Evolutionary conservation across 2,888 invertebrate genomes (phyloP), one percentile per base, ranked within the genome.

Genomic region (Chymomyza procnemis): DNA sequence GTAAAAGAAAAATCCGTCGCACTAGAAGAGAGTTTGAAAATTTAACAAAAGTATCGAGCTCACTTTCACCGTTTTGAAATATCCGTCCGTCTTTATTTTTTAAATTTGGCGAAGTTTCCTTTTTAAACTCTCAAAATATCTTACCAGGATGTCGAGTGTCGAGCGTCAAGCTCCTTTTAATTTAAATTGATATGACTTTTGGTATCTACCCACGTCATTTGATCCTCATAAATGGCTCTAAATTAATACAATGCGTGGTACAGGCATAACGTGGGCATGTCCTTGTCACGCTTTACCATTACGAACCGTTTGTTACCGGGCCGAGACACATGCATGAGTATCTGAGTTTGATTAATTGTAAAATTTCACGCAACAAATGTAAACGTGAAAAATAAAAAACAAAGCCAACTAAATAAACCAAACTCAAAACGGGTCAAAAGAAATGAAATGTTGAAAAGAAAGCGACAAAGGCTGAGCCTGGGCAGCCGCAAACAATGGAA

Each of bases 321-420:
- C 22, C 50, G 70, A 70, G 60, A 67, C 26, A 26, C 26, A 26
- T 26, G 74, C 71, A 74, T 75, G 80, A 74, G 79, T 80, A 26
- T 26, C 26, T 8, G 87, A 87, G 87, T 89, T 90, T 90, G 90
- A 90, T 90, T 90, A 90, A 90, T 90, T 90, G 75, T 84, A 22
- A 74, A 88, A 90, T 90, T 90, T 90, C 90, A 90, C 87, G 89
- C 89, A 86, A 88, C 88, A 89, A 86, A 89, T 89, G 88, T 54
- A 22, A 18, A 52, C 26, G 26, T 26, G 26, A 26, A 26, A 26
- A 26, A 26, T 26, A 26, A 26, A 26, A 26, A 26, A 26, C 61
- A 47, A 48, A 73, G 63, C 61, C 67, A 61, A 72, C 78, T 62
- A 69, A 67, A 76, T 61, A 69, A 62, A 48, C 54, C 60, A 47